phyloP scores from a whole-genome alignment of 2,113 vertebrate genomes.

The Strigops habroptila region DNA sequence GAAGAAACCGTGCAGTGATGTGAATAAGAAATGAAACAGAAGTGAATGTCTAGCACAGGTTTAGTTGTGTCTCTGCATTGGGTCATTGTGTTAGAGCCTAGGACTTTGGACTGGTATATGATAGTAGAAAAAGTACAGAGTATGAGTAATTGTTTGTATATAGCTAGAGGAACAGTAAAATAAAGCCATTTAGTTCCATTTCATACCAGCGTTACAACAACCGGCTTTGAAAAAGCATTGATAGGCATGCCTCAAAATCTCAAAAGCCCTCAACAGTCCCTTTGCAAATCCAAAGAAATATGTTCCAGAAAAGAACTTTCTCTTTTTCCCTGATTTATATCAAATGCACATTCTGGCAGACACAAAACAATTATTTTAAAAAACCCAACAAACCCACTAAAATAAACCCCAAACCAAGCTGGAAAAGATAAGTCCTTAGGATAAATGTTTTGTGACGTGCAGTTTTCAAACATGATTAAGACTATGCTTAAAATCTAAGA shows the following conservation, averaged over 20 bases:
- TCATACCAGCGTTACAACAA: background rate
- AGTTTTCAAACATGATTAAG: background rate
- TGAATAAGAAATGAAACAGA: background rate
- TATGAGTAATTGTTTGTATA: background rate
- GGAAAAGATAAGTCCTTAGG: background rate
- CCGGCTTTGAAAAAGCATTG: background rate
- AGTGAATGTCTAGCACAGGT: background rate
- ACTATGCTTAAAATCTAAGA: background rate
- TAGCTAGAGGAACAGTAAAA: background rate
- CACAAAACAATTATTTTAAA: background rate
- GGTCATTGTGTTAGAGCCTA: no score
- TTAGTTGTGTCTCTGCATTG: background rate
- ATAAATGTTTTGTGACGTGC: background rate
- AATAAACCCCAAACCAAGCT: background rate
- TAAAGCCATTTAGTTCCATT: background rate
- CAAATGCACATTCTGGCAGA: background rate
- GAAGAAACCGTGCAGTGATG: fast-evolving
- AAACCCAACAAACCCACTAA: background rate
- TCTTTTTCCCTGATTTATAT: background rate
- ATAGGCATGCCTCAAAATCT: background rate
- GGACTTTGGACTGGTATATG: background rate
- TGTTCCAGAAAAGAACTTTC: fast-evolving
- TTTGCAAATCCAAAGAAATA: background rate
- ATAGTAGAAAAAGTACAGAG: background rate
- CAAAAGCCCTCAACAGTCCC: background rate